phyloP scores from a whole-genome alignment of 2,888 invertebrate species.

The Icerya purchasi region DNA sequence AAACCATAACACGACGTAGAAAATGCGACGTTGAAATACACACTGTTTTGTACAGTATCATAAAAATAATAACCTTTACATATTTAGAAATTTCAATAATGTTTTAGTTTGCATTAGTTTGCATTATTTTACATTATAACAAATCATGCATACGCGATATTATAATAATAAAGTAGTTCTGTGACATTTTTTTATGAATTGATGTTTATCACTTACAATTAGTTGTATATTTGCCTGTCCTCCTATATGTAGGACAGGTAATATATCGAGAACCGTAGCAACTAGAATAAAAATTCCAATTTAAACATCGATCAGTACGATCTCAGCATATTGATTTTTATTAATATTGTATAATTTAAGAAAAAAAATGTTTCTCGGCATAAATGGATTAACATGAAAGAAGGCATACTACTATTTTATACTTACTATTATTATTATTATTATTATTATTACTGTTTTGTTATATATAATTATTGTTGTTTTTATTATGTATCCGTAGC shows the following conservation, averaged over 20 bases:
- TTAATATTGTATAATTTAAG: background rate
- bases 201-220: background rate
- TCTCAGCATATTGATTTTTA: background rate
- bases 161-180: background rate
- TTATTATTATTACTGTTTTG: too few relatives aligned
- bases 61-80: background rate
- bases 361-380: background rate
- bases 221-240: background rate
- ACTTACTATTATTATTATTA: too few relatives aligned
- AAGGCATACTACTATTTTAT: too few relatives aligned
- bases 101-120: background rate
- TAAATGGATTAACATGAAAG: background rate
- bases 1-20: conserved; percentile 6
- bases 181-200: background rate
- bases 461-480: too few relatives aligned
- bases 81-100: background rate
- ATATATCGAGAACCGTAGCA: background rate
- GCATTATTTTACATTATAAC: background rate
- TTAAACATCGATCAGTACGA: background rate
- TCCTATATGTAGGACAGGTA: background rate
- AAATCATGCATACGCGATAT: background rate
- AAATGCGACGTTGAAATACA: conserved; percentile 1
- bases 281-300: background rate
- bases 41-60: background rate
- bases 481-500: too few relatives aligned